Conservation (phyloP, 2,113 vertebrate genomes). For the Gasterosteus nipponicus region DNA sequence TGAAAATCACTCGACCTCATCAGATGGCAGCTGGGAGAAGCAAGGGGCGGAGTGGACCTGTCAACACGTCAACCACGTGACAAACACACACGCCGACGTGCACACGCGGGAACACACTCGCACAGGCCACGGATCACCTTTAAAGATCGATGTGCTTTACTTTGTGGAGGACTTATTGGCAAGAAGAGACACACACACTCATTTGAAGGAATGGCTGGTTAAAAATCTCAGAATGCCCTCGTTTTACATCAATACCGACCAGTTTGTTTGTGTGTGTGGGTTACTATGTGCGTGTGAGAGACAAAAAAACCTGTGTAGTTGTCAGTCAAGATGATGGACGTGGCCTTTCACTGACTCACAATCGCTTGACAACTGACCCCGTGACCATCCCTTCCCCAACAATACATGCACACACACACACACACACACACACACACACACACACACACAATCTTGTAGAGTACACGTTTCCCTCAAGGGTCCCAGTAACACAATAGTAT, state of each 20-base stretch:
- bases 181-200: constrained; percentile 7
- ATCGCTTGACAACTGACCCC: constrained; percentile 75
- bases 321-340: constrained; percentile 78
- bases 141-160: constrained; percentile 30
- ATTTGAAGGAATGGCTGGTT: constrained; percentile 8
- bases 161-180: not conserved
- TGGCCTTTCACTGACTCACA: constrained; percentile 79
- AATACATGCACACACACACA: constrained; percentile 3
- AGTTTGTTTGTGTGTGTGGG: constrained; percentile 26
- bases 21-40: constrained; percentile 75
- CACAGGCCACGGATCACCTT: constrained; percentile 38
- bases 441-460: constrained; percentile 40
- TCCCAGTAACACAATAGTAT: constrained; percentile 65
- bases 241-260: constrained; percentile 58
- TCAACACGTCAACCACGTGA: constrained; percentile 77
- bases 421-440: constrained; percentile 27
- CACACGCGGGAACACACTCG: constrained; percentile 19
- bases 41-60: constrained; percentile 74
- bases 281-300: constrained; percentile 11
- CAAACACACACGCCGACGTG: constrained; percentile 41
- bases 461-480: constrained; percentile 58
- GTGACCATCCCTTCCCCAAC: constrained; percentile 21
- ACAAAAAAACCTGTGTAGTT: constrained; percentile 46
- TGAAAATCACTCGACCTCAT: constrained; percentile 79
- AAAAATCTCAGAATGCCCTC: constrained; percentile 36